Percentiles rank a stretch among this genome's conserved stretches.
phyloP scores from a whole-genome alignment of 2,888 invertebrate genomes.

The Troglohyphantes excavatus region DNA sequence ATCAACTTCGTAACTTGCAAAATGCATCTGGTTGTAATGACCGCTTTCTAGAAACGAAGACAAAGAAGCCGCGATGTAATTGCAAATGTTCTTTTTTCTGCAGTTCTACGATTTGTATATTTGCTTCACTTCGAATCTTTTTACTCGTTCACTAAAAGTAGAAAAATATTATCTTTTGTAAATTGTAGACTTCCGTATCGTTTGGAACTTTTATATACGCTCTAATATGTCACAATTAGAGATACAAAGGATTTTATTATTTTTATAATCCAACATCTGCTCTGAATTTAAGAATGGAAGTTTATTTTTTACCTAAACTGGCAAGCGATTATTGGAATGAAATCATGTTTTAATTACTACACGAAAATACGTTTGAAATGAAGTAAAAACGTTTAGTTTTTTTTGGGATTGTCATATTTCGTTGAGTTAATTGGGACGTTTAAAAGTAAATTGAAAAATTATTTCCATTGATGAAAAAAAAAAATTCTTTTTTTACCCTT shows the following conservation, averaged over 20 bases:
- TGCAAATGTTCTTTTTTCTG: conserved; percentile 2
- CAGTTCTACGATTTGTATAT: conserved; percentile 13
- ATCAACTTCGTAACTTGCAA: conserved; percentile 44
- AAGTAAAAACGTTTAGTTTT: conserved; percentile 16
- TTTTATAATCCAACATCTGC: conserved; percentile 2
- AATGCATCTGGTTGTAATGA: conserved; percentile 26
- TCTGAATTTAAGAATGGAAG: conserved; percentile 8
- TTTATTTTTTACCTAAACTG: neutral
- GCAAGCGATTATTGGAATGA: neutral
- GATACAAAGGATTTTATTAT: conserved; percentile 61
- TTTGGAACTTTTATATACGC: neutral
- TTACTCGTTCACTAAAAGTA: neutral
- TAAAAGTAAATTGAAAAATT: conserved; percentile 30
- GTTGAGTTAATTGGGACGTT: conserved; percentile 17
- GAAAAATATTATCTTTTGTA: neutral
- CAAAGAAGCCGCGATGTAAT: conserved; percentile 46
- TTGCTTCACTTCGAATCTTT: neutral
- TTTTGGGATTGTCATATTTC: neutral
- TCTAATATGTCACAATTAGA: conserved; percentile 45
- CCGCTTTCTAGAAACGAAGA: neutral
- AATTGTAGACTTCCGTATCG: conserved; percentile 5
- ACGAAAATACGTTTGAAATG: conserved; percentile 25
- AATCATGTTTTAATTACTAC: conserved; percentile 2
- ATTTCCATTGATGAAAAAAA: neutral
- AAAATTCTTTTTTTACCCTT: neutral